Percentiles rank a stretch among this genome's conserved stretches.
phyloP scores from a whole-genome alignment of 2,888 invertebrate genomes.

The Noctua comes region DNA sequence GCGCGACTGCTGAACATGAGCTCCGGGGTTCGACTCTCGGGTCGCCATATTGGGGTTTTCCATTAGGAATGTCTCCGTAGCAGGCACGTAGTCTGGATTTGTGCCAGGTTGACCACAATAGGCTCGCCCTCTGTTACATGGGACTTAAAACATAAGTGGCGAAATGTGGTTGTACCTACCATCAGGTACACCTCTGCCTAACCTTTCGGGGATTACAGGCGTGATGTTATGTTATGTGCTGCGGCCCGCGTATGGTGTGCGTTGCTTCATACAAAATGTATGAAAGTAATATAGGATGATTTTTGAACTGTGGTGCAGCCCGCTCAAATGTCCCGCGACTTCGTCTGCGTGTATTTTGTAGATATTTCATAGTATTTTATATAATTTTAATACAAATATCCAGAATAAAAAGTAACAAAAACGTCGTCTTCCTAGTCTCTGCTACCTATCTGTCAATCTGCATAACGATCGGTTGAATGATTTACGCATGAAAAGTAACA shows the following conservation, averaged over 20 bases:
- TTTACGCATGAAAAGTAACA: too few species aligned
- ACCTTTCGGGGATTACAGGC: background rate
- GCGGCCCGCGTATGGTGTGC: background rate
- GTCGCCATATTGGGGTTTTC: too few species aligned
- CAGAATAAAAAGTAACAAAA: background rate
- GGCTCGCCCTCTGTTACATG: background rate
- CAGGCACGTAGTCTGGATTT: too few species aligned
- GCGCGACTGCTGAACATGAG: background rate
- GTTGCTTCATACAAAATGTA: background rate
- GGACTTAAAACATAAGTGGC: background rate
- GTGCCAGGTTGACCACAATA: background rate
- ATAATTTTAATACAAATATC: too few species aligned
- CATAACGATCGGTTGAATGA: too few species aligned
- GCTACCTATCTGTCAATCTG: too few species aligned
- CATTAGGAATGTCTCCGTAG: too few species aligned
- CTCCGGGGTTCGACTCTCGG: background rate
- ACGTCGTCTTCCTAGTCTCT: too few species aligned
- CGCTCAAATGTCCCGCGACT: background rate
- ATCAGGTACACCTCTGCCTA: background rate
- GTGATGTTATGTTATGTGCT: background rate
- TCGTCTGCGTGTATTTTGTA: background rate
- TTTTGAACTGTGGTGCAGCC: background rate
- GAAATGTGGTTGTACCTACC: background rate
- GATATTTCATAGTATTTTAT: background rate
- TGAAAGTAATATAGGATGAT: background rate